These are phyloP conservation scores for Drosophila emarginata DNA, from an alignment of 2,888 invertebrate species.

Conservation along the genomic window DNA sequence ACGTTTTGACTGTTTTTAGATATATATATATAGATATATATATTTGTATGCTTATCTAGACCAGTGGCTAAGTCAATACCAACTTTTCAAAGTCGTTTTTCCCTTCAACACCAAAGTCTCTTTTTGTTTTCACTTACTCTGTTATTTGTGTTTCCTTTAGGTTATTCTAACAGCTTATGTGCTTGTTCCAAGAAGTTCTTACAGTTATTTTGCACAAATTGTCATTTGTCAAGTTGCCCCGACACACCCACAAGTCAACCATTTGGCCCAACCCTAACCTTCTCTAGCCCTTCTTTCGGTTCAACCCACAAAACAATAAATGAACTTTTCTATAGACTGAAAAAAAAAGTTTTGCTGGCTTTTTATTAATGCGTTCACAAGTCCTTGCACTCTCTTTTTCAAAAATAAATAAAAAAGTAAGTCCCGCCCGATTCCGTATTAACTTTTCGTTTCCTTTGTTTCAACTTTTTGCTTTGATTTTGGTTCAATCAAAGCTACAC, in stretches of 20 bases:
- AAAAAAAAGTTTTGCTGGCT: slow-evolving; percentile 56
- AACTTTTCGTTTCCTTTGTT: slow-evolving; percentile 55
- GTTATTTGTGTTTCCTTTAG: slow-evolving; percentile 33
- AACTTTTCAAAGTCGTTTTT: slow-evolving; percentile 18
- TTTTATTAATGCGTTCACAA: slow-evolving; percentile 60
- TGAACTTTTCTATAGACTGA: slow-evolving; percentile 65
- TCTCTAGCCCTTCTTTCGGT: slow-evolving; percentile 13
- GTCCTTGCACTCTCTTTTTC: slow-evolving; percentile 42
- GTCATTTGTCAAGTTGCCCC: slow-evolving; percentile 56
- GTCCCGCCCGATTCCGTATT: slow-evolving; percentile 2
- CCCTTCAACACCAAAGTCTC: neutral
- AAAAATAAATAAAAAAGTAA: slow-evolving; percentile 31
- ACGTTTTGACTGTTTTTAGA: neutral
- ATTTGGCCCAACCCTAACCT: slow-evolving; percentile 7
- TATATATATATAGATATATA: neutral
- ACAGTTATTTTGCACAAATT: slow-evolving; percentile 40
- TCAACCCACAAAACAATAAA: slow-evolving; percentile 30
- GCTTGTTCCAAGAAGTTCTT: slow-evolving; percentile 24
- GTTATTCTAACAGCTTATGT: slow-evolving; percentile 20
- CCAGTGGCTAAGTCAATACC: slow-evolving; percentile 10
- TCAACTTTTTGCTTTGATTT: slow-evolving; percentile 67
- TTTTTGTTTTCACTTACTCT: slow-evolving; percentile 35
- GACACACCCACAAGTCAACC: neutral
- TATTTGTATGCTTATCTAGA: neutral
- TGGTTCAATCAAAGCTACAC: slow-evolving; percentile 23